Base-by-base conservation (phyloP, 2,113 vertebrate genomes). In the Colinus virginianus region DNA sequence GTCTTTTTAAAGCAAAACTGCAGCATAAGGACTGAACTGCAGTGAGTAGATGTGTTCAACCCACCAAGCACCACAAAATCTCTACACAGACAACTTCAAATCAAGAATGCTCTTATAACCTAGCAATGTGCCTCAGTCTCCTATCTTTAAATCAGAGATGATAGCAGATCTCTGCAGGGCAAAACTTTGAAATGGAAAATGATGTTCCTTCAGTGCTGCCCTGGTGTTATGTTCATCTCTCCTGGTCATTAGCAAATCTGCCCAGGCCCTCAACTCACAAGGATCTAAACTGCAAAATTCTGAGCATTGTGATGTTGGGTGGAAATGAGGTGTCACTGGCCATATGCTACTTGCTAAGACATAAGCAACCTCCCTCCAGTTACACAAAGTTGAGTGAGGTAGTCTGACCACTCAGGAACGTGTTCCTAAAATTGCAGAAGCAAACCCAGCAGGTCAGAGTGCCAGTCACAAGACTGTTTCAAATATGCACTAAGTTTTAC, bases 271-370 rank as follows among this genome's bases (percentile, higher is more conserved):
- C 78, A 85, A 79, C 64, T 91, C 46, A 83, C 64, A 91, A 64
- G 22, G 71, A 68, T 16, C 48, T 84, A 79, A 70, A 64, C 38
- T 91, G 34, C 4, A 20, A 28, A 22, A 90, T 34, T 83, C 63
- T 59, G 51, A 90, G 81, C 42, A 70, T 38, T 87, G 34, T 63
- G 51, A 87, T 22, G 53, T 42, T 82, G 68, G 69, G 69, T 91
- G 76, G 76, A 90, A 94, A 92, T 81, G 71, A 94, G 42, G 68
- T 83, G 92, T 90, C 76, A 88, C 36, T 86, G 86, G 66, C 66
- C 93, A 7, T 74, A 85, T 90, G 90, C 59, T 87, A 58, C 87
- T 77, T 46, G 30, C 26, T 79, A 51, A 64, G 42, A 70, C 48
- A 51, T 12, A 40, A 77, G 63, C 78, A 90, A 64, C 36, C 14